Percentiles rank a stretch among this genome's conserved stretches.
phyloP scores from a whole-genome alignment of 2,888 invertebrate species.

The Limnephilus marmoratus region DNA sequence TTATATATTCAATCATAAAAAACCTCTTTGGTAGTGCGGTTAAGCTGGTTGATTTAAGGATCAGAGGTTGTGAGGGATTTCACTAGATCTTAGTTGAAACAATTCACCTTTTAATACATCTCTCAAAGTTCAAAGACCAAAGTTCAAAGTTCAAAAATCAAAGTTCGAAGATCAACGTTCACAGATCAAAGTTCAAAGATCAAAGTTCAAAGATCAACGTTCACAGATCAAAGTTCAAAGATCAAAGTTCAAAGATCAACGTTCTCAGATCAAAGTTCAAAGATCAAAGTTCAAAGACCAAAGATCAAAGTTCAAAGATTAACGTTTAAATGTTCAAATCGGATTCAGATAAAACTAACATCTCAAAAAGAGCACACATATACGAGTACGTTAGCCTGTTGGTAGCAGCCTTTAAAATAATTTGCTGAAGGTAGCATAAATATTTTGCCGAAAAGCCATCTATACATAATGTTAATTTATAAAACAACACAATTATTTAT shows the following conservation, averaged over 20 bases:
- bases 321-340: too few relatives aligned
- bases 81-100: neutral
- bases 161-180: too few relatives aligned
- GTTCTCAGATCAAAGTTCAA: too few relatives aligned
- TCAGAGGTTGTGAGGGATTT: neutral
- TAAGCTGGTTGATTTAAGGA: neutral
- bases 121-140: neutral
- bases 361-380: neutral
- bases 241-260: too few relatives aligned
- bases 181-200: too few relatives aligned
- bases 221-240: too few relatives aligned
- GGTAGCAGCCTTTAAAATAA: neutral
- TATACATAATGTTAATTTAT: neutral
- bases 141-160: too few relatives aligned
- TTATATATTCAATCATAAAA: neutral
- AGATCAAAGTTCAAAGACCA: too few relatives aligned
- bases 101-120: neutral
- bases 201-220: too few relatives aligned
- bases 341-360: neutral
- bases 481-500: neutral
- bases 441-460: neutral
- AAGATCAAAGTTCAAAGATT: too few relatives aligned
- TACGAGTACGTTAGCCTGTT: neutral
- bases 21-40: neutral
- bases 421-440: neutral